Evolutionary conservation across 2,888 invertebrate species (phyloP).

Genomic region (Melikaiella ostensackeni): DNA sequence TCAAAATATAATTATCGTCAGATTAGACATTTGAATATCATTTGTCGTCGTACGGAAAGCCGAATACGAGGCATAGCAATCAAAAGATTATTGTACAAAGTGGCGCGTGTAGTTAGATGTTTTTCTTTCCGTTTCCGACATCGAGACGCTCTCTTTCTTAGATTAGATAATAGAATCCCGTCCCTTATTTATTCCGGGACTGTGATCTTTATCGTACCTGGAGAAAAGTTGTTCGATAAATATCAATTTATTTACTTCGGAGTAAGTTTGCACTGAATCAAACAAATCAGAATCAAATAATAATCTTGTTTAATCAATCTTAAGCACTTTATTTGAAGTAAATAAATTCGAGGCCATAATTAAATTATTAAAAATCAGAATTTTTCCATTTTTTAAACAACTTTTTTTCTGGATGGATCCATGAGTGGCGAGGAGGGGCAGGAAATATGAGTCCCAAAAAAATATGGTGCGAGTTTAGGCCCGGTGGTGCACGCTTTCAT

Average conservation of each 20-base stretch:
- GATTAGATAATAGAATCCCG: slow-evolving; percentile 28
- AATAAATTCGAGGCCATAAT: slow-evolving; percentile 3
- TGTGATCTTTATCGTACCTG: slow-evolving; percentile 17
- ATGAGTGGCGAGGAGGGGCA: slow-evolving; percentile 29
- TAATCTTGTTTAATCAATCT: neutral
- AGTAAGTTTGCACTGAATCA: neutral
- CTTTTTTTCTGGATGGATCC: slow-evolving; percentile 47
- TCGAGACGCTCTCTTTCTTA: slow-evolving; percentile 22
- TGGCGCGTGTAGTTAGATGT: slow-evolving; percentile 29
- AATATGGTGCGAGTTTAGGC: slow-evolving; percentile 45
- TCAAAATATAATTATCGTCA: slow-evolving; percentile 7
- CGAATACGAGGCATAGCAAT: slow-evolving; percentile 33
- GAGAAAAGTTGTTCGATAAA: neutral
- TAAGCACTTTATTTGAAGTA: slow-evolving; percentile 3
- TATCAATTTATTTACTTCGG: neutral
- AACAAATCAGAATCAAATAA: slow-evolving; percentile 11
- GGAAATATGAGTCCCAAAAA: neutral
- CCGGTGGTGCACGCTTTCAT: slow-evolving; percentile 65
- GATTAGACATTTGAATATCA: slow-evolving; percentile 10
- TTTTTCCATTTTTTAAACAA: slow-evolving; percentile 55
- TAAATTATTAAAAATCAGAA: slow-evolving; percentile 6
- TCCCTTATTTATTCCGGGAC: slow-evolving; percentile 19
- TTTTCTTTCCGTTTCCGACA: slow-evolving; percentile 6
- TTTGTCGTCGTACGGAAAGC: slow-evolving; percentile 17
- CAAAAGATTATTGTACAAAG: slow-evolving; percentile 34